A percentile compares a stretch with the other conserved stretches of the same genome.
Conservation (phyloP, 1,140 invertebrate genomes). For the Heliconius melpomene region DNA sequence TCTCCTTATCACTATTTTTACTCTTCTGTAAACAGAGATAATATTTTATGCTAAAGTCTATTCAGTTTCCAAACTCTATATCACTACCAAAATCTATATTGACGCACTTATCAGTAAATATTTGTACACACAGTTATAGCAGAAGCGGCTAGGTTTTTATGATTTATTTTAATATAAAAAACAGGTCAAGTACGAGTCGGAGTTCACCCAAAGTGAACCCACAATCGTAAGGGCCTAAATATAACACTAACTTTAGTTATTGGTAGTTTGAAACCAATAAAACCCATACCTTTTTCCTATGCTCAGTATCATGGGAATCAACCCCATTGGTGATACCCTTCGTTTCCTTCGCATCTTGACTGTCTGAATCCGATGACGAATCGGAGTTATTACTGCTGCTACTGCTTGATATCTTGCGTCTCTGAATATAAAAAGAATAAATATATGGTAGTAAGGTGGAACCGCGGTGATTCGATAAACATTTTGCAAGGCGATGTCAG, state of each 20-base stretch:
- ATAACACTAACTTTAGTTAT: background rate
- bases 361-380: slow-evolving; percentile 71
- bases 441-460: background rate
- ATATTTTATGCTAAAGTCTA: background rate
- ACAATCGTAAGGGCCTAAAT: too few relatives aligned
- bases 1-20: slow-evolving; percentile 69
- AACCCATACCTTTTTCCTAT: slow-evolving; percentile 70
- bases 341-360: slow-evolving; percentile 63
- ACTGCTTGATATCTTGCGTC: slow-evolving; percentile 74
- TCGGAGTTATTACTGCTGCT: slow-evolving; percentile 73
- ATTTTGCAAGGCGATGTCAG: too few relatives aligned
- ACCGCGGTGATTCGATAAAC: too few relatives aligned
- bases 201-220: too few relatives aligned
- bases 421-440: slow-evolving; percentile 49
- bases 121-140: too few relatives aligned
- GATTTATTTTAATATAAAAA: too few relatives aligned
- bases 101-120: too few relatives aligned
- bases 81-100: too few relatives aligned
- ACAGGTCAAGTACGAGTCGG: too few relatives aligned
- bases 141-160: too few relatives aligned
- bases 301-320: slow-evolving; percentile 72
- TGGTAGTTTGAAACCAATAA: background rate
- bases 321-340: slow-evolving; percentile 64
- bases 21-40: slow-evolving; percentile 58
- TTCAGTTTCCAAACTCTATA: background rate